These are phyloP conservation scores for Sphaerophoria rueppellii DNA, from an alignment of 2,888 invertebrate species.

Conservation along the genomic window DNA sequence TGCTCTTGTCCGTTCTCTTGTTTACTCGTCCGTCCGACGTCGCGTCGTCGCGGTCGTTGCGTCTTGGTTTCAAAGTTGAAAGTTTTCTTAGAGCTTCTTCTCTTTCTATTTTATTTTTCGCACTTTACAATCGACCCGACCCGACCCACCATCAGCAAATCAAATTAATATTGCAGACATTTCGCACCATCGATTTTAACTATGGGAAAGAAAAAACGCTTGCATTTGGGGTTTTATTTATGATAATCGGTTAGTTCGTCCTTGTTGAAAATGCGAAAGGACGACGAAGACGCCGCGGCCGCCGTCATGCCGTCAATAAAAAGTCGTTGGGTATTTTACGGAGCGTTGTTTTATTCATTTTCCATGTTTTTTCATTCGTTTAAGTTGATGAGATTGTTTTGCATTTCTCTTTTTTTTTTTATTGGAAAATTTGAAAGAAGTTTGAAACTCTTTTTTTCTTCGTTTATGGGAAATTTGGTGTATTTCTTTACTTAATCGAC, in stretches of 20 bases:
- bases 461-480: background rate
- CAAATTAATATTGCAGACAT: slow-evolving; percentile 73
- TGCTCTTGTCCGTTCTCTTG: background rate
- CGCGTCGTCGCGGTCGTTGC: slow-evolving; percentile 1
- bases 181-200: slow-evolving; percentile 73
- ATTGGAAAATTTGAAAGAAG: too few relatives aligned
- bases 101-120: slow-evolving; percentile 20
- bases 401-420: background rate
- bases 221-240: slow-evolving; percentile 51
- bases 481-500: background rate
- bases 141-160: slow-evolving; percentile 53
- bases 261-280: slow-evolving; percentile 3
- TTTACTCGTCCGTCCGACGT: slow-evolving; percentile 13
- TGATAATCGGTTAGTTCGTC: slow-evolving; percentile 66
- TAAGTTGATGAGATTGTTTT: background rate
- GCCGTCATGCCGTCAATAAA: too few relatives aligned
- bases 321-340: slow-evolving; percentile 38
- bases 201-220: slow-evolving; percentile 60
- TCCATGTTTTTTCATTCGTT: background rate
- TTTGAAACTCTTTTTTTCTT: background rate
- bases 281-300: background rate
- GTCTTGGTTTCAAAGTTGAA: slow-evolving; percentile 15
- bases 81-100: slow-evolving; percentile 35
- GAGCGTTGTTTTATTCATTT: slow-evolving; percentile 38
- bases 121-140: background rate